Evolutionary conservation across 1,140 invertebrate species (phyloP), one percentile per base, ranked within the genome.

Genomic region (Cotesia typhae): DNA sequence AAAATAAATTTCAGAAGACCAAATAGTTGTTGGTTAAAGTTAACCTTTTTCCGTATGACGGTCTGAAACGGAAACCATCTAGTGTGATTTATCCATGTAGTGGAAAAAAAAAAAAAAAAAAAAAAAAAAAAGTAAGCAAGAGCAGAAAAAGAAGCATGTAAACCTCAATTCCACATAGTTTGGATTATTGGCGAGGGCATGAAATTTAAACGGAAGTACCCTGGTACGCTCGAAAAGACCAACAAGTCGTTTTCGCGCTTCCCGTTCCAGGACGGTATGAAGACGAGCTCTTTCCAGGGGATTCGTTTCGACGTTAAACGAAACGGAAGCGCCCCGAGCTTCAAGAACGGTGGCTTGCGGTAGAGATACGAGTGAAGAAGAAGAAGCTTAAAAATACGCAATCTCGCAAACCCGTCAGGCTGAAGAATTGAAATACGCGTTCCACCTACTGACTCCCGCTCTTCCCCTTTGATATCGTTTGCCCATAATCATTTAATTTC

Each of bases 401-500:
- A 87, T 87, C 85, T 87, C 71, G 84, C 79, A 80, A 82, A 74
- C 78, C 79, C 79, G 84, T 87, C 86, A 86, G 81, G 86, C 86
- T 85, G 86, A 87, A 87, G 84, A 87, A 87, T 87, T 87, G 86
- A 87, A 87, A 87, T 86, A 83, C 83, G 82, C 79, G 83, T 73
- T 57, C 70, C 70, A 67, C 65, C 64, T 59, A 59, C 60, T 28
- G 53, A 52, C 59, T 53, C 55, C 63, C 60, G 70, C 73, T 71
- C 69, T 67, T 80, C 79, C 81, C 79, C 85, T 87, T 87, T 87
- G 85, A 87, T 87, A 87, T 87, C 85, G 84, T 87, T 87, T 87
- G 86, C 81, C 86, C 84, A 86, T 87, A 87, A 87, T 87, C 86
- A 87, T 87, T 87, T 87, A 86, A 87, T 87, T 87, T 87, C 80